phyloP scores from a whole-genome alignment of 1,140 invertebrate genomes.

The Papilio dardanus region DNA sequence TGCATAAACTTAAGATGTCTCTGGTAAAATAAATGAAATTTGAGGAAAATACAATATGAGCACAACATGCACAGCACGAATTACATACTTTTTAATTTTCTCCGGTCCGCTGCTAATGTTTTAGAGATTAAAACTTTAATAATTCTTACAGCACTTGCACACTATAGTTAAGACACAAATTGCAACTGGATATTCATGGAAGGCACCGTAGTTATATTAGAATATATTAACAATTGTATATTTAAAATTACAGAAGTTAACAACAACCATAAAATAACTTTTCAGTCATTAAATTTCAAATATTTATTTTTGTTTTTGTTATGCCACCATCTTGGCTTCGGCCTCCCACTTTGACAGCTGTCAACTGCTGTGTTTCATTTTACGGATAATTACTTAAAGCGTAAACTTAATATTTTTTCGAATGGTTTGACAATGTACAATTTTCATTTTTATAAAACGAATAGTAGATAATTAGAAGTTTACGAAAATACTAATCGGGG shows the following conservation, averaged over 20 bases:
- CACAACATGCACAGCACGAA: slow-evolving; percentile 18
- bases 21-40: neutral
- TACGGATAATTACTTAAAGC: neutral
- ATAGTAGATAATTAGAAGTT: too few relatives aligned
- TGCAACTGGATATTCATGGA: slow-evolving; percentile 16
- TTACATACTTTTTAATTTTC: slow-evolving; percentile 33
- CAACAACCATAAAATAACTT: neutral
- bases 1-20: neutral
- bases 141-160: neutral
- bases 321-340: slow-evolving; percentile 50
- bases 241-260: slow-evolving; percentile 24
- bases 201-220: neutral
- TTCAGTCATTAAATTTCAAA: slow-evolving; percentile 30
- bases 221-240: slow-evolving; percentile 32
- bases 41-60: neutral
- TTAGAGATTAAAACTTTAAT: neutral
- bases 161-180: slow-evolving; percentile 17
- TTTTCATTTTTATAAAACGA: neutral
- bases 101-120: neutral
- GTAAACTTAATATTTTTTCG: neutral
- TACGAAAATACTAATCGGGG: neutral
- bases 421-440: neutral
- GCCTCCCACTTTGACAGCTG: slow-evolving; percentile 22
- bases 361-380: slow-evolving; percentile 32
- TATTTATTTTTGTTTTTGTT: slow-evolving; percentile 49